Evolutionary conservation across 2,888 invertebrate genomes (phyloP).

Genomic region (Catocala nupta): DNA sequence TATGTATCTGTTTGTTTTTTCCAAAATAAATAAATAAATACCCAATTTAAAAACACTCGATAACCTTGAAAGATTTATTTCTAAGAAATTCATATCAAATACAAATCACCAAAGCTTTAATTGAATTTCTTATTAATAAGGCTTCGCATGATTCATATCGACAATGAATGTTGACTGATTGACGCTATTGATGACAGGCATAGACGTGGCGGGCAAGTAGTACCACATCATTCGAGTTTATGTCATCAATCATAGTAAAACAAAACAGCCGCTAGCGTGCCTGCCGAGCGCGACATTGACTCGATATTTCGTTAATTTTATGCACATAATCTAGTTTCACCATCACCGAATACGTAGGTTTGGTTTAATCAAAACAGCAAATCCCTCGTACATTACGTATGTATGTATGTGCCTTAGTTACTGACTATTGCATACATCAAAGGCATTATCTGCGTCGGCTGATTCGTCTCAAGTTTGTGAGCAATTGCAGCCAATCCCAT

Average conservation of each 20-base stretch:
- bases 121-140: too few relatives aligned
- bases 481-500: constrained; percentile 78
- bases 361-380: constrained; percentile 42
- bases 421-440: constrained; percentile 69
- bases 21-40: too few relatives aligned
- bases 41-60: too few relatives aligned
- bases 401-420: constrained; percentile 49
- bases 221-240: not conserved
- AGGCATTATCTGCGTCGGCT: constrained; percentile 72
- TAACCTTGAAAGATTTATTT: too few relatives aligned
- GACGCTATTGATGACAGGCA: not conserved
- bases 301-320: constrained; percentile 11
- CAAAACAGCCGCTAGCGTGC: not conserved
- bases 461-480: constrained; percentile 77
- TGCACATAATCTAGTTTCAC: constrained; percentile 10
- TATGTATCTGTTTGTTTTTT: too few relatives aligned
- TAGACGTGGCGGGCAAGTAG: not conserved
- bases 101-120: too few relatives aligned
- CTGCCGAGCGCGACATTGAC: not conserved
- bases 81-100: too few relatives aligned
- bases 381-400: constrained; percentile 50
- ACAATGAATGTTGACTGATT: too few relatives aligned
- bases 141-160: too few relatives aligned
- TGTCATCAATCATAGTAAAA: constrained; percentile 5
- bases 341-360: constrained; percentile 17